A percentile compares a stretch with the other conserved stretches of the same genome.
phyloP scores from a whole-genome alignment of 2,888 invertebrate genomes.

The Volucella inflata region DNA sequence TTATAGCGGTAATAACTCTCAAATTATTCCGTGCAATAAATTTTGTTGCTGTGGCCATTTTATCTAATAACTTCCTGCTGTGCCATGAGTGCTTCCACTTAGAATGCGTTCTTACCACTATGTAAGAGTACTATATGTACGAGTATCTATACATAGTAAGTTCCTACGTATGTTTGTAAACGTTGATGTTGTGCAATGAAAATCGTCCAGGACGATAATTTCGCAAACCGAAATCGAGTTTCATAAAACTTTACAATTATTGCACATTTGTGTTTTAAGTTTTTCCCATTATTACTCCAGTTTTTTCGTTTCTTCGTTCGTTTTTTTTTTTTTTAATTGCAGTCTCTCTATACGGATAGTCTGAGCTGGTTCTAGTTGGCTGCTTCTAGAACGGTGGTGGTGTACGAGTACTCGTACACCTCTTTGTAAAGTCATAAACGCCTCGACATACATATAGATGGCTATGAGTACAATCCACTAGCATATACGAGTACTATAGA shows the following conservation, averaged over 20 bases:
- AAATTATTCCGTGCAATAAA: slow-evolving; percentile 72
- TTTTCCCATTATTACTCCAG: slow-evolving; percentile 55
- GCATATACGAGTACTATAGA: not conserved
- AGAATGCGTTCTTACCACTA: slow-evolving; percentile 12
- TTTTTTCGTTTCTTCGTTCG: not conserved
- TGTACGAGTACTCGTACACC: not conserved
- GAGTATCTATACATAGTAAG: not conserved
- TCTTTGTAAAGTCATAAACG: slow-evolving; percentile 57
- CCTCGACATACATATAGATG: slow-evolving; percentile 24
- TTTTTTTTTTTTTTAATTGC: slow-evolving; percentile 72
- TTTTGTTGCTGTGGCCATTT: slow-evolving; percentile 59
- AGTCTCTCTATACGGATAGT: not conserved
- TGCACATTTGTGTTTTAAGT: slow-evolving; percentile 72
- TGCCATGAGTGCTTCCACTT: slow-evolving; percentile 43
- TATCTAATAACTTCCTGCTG: slow-evolving; percentile 71
- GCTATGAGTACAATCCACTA: not conserved
- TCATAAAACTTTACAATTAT: slow-evolving; percentile 73
- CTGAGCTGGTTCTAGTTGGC: slow-evolving; percentile 2
- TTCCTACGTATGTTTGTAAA: not conserved
- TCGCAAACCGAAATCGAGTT: slow-evolving; percentile 67
- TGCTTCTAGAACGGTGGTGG: not conserved
- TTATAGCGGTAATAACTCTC: slow-evolving; percentile 70
- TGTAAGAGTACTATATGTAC: not conserved
- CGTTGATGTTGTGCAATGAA: too few species aligned
- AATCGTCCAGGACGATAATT: slow-evolving; percentile 48